Evolutionary conservation across 2,113 vertebrate genomes (phyloP), one percentile per base, ranked within the genome.

Genomic region (Peromyscus maniculatus): DNA sequence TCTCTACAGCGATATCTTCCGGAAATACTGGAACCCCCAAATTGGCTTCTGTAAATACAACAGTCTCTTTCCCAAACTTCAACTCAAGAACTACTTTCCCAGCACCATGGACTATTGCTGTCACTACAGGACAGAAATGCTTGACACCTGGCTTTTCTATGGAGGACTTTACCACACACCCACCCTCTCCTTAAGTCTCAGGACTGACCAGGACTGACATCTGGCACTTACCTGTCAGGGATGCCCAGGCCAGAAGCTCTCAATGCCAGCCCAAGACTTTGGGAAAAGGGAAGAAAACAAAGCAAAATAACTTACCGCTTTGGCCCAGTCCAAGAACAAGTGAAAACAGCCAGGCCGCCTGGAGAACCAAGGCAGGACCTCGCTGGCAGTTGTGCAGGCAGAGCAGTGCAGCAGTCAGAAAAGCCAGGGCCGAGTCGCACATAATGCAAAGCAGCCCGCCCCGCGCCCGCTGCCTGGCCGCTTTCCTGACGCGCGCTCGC

Each of bases 301-400:
- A 91, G 55, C 55, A 92, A 94, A 96, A 89, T 80, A 72, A 98
- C 98, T 99, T 98, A 99, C 98, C 96, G 97, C 97, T 98, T 93
- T 98, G 98, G 94, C 98, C 97, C 96, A 98, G 96, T 97, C 98
- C 98, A 74, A 98, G 97, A 97, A 97, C 96, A 83, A 98, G 97
- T 67, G 98, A 98, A 95, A 98, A 97, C 95, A 98, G 83, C 91
- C 98, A 96, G 96, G 97, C 98, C 49, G 97, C 98, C 96, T 97
- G 97, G 28, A 99, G 97, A 43, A 98, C 86, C 22, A 97, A 39
- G 95, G 97, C 98, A 89, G 98, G 98, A 95, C 98, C 97, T 89
- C 98, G 98, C 89, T 97, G 98, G 98, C 97, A 97, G 96, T 94
- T 98, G 67, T 98, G 98, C 97, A 98, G 95, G 71, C 98, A 97